Evolutionary conservation across 2,888 invertebrate genomes (phyloP).

Genomic region (Tuberolachnus salignus): DNA sequence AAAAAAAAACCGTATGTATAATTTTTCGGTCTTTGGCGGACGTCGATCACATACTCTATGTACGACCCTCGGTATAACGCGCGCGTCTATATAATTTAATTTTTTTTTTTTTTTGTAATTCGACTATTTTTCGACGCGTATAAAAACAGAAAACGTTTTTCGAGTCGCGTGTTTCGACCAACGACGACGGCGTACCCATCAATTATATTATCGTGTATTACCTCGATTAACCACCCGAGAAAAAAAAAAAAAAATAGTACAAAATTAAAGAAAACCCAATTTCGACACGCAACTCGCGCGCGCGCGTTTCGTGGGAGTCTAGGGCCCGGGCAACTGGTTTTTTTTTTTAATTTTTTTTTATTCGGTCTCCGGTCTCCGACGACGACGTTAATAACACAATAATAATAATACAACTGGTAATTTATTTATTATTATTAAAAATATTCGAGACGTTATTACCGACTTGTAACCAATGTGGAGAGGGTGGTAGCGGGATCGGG

Average conservation of each 20-base stretch:
- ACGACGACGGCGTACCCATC: slow-evolving; percentile 29
- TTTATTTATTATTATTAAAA: background rate
- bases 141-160: background rate
- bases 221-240: background rate
- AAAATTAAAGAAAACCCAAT: slow-evolving; percentile 38
- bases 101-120: too few species aligned
- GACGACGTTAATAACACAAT: background rate
- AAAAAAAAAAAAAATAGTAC: background rate
- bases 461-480: too few species aligned
- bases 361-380: background rate
- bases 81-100: background rate
- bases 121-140: background rate
- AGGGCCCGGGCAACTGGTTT: slow-evolving; percentile 35
- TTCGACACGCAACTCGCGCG: slow-evolving; percentile 35
- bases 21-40: too few species aligned
- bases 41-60: too few species aligned
- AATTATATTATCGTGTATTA: slow-evolving; percentile 33
- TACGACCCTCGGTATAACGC: background rate
- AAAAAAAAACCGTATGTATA: too few species aligned
- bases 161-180: slow-evolving; percentile 25
- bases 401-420: slow-evolving; percentile 12
- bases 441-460: background rate
- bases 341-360: too few species aligned
- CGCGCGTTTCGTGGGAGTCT: slow-evolving; percentile 47
- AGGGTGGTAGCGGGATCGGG: background rate